phyloP scores from a whole-genome alignment of 2,888 invertebrate species.

The Drosophila fungiperda region DNA sequence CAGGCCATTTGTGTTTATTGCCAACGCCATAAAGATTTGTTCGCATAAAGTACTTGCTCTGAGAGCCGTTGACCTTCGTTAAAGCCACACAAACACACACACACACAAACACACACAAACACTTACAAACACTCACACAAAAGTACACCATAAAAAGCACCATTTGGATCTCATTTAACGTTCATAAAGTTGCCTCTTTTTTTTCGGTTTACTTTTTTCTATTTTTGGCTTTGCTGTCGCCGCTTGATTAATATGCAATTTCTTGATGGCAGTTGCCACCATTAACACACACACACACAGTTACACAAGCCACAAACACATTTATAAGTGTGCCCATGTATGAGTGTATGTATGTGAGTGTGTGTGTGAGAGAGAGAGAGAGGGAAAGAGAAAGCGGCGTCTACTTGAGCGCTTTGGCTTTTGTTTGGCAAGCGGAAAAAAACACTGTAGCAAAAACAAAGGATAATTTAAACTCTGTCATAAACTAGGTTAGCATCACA shows the following conservation, averaged over 20 bases:
- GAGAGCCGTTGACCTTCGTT: conserved; percentile 65
- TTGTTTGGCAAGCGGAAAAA: conserved; percentile 69
- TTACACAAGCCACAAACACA: conserved; percentile 41
- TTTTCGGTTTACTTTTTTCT: conserved; percentile 27
- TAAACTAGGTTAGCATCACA: conserved; percentile 76
- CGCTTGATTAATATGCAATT: conserved; percentile 77
- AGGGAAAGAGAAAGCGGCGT: conserved; percentile 2
- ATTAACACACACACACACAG: conserved; percentile 60
- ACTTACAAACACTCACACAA: conserved; percentile 8
- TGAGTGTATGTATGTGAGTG: conserved; percentile 6
- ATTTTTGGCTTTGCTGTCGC: conserved; percentile 44
- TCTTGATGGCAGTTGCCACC: conserved; percentile 68
- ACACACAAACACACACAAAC: conserved; percentile 22
- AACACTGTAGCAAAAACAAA: conserved; percentile 73
- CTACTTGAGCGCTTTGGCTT: conserved; percentile 62
- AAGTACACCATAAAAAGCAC: conserved; percentile 26
- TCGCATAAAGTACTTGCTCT: conserved; percentile 39
- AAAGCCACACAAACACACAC: conserved; percentile 27
- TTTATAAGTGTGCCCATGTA: conserved; percentile 39
- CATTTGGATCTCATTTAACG: conserved; percentile 73
- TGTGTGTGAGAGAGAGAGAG: conserved; percentile 1
- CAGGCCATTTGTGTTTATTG: conserved; percentile 79
- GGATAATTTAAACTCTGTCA: conserved; percentile 79
- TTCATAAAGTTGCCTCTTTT: conserved; percentile 57
- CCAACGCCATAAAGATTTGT: conserved; percentile 72